Conservation (phyloP, 2,113 vertebrate genomes). For the Callipepla californica region DNA sequence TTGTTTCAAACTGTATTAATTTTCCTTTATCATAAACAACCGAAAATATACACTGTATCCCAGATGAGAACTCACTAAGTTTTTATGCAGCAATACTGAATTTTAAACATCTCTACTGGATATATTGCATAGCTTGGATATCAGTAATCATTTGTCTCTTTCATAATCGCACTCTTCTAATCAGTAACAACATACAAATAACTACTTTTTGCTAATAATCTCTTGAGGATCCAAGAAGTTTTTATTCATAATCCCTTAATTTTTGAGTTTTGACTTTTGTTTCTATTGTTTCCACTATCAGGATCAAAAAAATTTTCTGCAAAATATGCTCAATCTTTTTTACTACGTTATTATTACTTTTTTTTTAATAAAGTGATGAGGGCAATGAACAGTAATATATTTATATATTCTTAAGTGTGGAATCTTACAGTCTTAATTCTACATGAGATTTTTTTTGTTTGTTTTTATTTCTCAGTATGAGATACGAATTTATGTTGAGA, state of each 20-base stretch:
- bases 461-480: background rate
- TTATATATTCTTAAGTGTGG: background rate
- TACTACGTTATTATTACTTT: background rate
- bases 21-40: background rate
- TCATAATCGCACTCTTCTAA: background rate
- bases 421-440: background rate
- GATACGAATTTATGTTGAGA: background rate
- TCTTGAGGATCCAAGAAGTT: background rate
- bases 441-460: background rate
- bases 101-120: background rate
- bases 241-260: background rate
- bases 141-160: background rate
- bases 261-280: background rate
- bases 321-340: background rate
- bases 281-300: background rate
- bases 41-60: background rate
- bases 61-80: background rate
- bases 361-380: background rate
- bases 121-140: background rate
- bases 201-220: background rate
- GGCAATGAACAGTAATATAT: background rate
- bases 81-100: background rate
- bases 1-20: background rate
- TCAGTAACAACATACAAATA: background rate
- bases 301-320: background rate